These are phyloP conservation scores for Taeniopygia guttata DNA, from an alignment of 2,797 vertebrate species.

Conservation along the genomic window DNA sequence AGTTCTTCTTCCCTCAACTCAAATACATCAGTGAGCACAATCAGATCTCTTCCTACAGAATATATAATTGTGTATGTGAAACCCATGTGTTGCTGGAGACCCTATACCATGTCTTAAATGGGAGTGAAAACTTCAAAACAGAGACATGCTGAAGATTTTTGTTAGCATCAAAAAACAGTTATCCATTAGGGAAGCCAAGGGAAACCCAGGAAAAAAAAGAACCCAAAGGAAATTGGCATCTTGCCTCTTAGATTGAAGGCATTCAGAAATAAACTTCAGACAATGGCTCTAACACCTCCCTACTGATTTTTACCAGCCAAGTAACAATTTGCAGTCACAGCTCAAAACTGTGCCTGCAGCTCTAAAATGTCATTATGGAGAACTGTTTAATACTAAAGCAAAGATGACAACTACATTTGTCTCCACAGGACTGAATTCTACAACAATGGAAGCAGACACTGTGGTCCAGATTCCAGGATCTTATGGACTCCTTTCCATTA, in stretches of 20 bases:
- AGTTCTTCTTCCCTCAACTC: background rate
- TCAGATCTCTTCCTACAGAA: background rate
- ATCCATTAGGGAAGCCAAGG: background rate
- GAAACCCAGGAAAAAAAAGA: slow-evolving; percentile 18
- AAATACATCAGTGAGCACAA: background rate
- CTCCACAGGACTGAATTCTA: slow-evolving; percentile 7
- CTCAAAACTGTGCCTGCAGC: slow-evolving; percentile 31
- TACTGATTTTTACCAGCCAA: slow-evolving; percentile 42
- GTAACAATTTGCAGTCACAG: slow-evolving; percentile 27
- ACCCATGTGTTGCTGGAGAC: accelerated
- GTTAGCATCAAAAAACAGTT: background rate
- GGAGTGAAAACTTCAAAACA: background rate
- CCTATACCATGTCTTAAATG: background rate
- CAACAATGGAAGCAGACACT: slow-evolving; percentile 45
- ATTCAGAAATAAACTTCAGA: slow-evolving; percentile 34
- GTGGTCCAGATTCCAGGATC: slow-evolving; percentile 20
- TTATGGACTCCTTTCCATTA: slow-evolving; percentile 31
- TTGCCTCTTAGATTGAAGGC: slow-evolving; percentile 12
- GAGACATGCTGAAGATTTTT: background rate
- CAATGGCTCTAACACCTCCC: slow-evolving; percentile 38
- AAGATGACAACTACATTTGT: slow-evolving; percentile 40
- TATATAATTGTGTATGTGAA: background rate
- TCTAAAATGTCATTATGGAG: slow-evolving; percentile 21
- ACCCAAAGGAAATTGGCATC: background rate
- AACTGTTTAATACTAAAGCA: slow-evolving; percentile 22